These are phyloP conservation scores for Allacma fusca DNA, from an alignment of 2,888 invertebrate genomes.

Conservation along the genomic window DNA sequence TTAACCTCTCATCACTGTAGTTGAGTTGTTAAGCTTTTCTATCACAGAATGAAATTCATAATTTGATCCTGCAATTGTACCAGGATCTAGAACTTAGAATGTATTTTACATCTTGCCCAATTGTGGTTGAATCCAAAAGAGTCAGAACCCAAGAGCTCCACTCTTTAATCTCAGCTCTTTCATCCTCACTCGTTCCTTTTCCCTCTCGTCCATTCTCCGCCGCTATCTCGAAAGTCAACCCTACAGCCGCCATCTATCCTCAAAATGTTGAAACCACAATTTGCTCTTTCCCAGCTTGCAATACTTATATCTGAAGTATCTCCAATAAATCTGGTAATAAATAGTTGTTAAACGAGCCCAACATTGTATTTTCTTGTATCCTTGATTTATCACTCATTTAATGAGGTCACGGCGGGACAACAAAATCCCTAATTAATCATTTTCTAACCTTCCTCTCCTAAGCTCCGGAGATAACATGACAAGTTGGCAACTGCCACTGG, in stretches of 20 bases:
- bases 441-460: background rate
- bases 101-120: too few species aligned
- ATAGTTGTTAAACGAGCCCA: background rate
- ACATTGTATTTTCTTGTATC: background rate
- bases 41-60: too few species aligned
- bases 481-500: too few species aligned
- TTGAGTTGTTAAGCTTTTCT: too few species aligned
- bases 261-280: background rate
- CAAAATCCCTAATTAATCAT: background rate
- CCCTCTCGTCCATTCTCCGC: background rate
- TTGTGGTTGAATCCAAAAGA: too few species aligned
- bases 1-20: too few species aligned
- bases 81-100: too few species aligned
- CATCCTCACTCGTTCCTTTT: background rate
- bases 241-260: conserved; percentile 5
- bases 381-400: background rate
- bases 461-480: background rate
- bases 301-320: background rate
- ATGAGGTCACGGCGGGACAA: background rate
- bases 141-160: background rate
- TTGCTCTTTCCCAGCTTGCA: background rate
- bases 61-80: too few species aligned
- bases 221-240: background rate
- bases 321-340: background rate
- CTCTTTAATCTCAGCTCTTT: background rate